A percentile compares a stretch with the other conserved stretches of the same genome.
Conservation (phyloP, 2,888 invertebrate genomes). For the Spilarctia lutea region DNA sequence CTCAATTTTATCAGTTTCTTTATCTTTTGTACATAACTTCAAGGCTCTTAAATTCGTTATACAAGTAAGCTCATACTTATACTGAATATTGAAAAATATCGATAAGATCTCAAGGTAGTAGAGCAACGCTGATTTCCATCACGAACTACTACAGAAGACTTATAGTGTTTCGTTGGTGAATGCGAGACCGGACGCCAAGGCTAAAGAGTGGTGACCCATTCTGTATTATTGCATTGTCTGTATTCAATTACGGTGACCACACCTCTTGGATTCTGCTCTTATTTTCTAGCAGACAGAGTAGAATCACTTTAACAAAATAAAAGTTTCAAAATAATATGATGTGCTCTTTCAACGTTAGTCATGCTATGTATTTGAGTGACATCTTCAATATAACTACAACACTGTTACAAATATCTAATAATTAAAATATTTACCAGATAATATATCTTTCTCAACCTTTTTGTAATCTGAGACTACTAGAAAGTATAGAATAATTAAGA, state of each 20-base stretch:
- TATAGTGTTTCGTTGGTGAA: no score
- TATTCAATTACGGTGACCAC: no score
- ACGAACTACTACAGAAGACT: no score
- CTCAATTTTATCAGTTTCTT: not conserved
- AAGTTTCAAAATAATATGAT: not conserved
- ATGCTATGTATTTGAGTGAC: not conserved
- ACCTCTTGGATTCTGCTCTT: no score
- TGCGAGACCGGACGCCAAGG: no score
- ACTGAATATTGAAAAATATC: not conserved
- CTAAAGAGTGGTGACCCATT: no score
- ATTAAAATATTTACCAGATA: not conserved
- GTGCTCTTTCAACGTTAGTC: not conserved
- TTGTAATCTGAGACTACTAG: not conserved
- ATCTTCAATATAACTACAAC: not conserved
- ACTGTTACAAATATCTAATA: not conserved
- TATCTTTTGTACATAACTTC: not conserved
- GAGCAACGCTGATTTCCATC: no score
- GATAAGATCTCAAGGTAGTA: no score
- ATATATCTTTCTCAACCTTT: not conserved
- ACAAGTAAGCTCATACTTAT: not conserved
- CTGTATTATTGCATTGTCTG: no score
- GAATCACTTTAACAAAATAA: no score
- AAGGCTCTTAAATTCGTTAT: not conserved
- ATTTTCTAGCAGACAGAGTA: no score
- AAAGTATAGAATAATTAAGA: no score